Conservation (phyloP, 1,140 invertebrate species). For the Varroa destructor region DNA sequence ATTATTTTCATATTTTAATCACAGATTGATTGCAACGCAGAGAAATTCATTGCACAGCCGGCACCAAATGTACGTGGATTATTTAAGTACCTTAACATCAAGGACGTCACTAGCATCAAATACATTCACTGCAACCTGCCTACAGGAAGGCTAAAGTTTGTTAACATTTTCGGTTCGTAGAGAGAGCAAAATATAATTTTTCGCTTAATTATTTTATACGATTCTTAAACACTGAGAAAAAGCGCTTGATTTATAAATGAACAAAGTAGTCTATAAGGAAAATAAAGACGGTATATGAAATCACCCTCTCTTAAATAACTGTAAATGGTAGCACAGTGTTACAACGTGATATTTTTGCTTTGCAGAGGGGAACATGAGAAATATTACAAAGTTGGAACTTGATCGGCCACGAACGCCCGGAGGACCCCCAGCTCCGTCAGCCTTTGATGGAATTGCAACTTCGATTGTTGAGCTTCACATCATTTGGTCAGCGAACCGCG, state of each 20-base stretch:
- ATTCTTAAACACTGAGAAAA: too few species aligned
- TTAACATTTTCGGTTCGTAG: not conserved
- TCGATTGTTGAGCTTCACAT: slow-evolving; percentile 25
- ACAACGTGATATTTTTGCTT: not conserved
- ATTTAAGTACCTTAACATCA: not conserved
- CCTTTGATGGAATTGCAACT: slow-evolving; percentile 14
- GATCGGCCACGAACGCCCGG: not conserved
- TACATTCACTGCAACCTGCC: not conserved
- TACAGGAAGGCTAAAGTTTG: not conserved
- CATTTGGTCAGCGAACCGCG: not conserved
- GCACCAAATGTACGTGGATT: not conserved
- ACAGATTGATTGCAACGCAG: not conserved
- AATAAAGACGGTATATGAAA: too few species aligned
- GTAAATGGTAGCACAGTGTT: too few species aligned
- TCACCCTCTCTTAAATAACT: too few species aligned
- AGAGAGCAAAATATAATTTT: not conserved
- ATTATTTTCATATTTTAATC: not conserved
- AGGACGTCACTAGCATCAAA: not conserved
- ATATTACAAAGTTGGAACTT: slow-evolving; percentile 8
- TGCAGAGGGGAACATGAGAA: not conserved
- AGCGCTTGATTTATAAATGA: too few species aligned
- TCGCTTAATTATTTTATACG: not conserved
- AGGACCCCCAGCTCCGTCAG: not conserved
- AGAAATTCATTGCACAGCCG: not conserved
- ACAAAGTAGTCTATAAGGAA: too few species aligned